phyloP scores from a whole-genome alignment of 1,140 invertebrate genomes.

The Drosophila jambulina region DNA sequence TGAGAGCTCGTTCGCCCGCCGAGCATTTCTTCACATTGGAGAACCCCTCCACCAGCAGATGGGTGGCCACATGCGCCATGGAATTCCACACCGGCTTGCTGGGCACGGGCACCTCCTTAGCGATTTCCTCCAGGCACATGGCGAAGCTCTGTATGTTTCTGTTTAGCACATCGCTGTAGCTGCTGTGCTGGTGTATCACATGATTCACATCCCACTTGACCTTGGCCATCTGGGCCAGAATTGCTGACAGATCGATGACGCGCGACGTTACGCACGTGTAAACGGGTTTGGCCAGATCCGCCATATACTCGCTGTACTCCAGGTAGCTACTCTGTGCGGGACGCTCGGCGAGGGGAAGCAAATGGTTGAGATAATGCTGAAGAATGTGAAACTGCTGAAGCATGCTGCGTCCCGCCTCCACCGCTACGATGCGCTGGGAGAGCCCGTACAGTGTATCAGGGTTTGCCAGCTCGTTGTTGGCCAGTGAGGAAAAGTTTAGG shows the following conservation, averaged over 20 bases:
- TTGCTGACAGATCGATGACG: conserved; percentile 91
- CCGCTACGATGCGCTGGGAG: conserved; percentile 94
- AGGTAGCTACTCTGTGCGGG: conserved; percentile 85
- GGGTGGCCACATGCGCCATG: conserved; percentile 92
- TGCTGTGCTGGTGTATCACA: conserved; percentile 97
- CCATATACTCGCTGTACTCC: conserved; percentile 85
- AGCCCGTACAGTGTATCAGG: conserved; percentile 92
- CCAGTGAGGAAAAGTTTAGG: conserved; percentile 81
- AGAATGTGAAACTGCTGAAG: conserved; percentile 94
- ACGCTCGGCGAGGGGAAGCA: conserved; percentile 86
- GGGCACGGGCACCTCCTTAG: conserved; percentile 89
- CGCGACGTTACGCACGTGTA: conserved; percentile 93
- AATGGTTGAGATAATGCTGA: conserved; percentile 92
- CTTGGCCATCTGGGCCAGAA: conserved; percentile 93
- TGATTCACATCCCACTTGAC: conserved; percentile 98
- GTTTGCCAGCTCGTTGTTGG: conserved; percentile 88
- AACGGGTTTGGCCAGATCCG: conserved; percentile 92
- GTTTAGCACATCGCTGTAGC: conserved; percentile 92
- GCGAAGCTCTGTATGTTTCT: conserved; percentile 92
- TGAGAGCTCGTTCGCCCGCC: conserved; percentile 97
- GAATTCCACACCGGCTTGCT: conserved; percentile 93
- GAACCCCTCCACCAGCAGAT: conserved; percentile 97
- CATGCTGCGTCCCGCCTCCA: conserved; percentile 96
- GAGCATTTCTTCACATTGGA: conserved; percentile 97
- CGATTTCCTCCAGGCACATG: conserved; percentile 90